Base-by-base conservation (phyloP, 2,113 vertebrate species). In the Peromyscus leucopus region DNA sequence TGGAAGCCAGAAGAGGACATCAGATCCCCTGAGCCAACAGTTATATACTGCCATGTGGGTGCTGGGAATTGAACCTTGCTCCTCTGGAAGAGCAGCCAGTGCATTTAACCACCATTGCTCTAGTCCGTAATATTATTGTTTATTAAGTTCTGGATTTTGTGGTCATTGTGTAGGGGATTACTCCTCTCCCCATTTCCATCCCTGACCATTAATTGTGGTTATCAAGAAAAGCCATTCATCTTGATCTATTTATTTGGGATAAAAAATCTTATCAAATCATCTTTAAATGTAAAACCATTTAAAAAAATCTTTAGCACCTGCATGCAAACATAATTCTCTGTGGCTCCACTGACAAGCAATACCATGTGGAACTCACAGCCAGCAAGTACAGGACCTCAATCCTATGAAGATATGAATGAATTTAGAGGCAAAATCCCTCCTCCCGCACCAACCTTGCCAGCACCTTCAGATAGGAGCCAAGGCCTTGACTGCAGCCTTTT, bases 161-260 rank as follows among this genome's bases (percentile, higher is more conserved):
- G 48, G 92, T 67, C 36, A 86, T 16, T 80, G 36, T 89, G 15
- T 36, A 63, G 21, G 21, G 17, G 5, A 79, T 74, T 89, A 22
- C n/a, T 21, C 3, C n/a, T 21, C 8, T 55, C 26, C 33, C 31
- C 15, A 91, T 74, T 79, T 91, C 71, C 69, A 59, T 59, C 74
- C 51, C 15, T 78, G 87, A 67, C 48, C 12, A 85, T 61, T 85
- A 78, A 63, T 72, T 86, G 28, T 51, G 28, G 42, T 28, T 22
- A 71, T 82, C 39, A 67, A 92, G 83, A 92, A 96, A 87, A 91
- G 46, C 46, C 67, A 65, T 46, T 74, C 22, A 76, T 85, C 80
- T 94, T 51, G 26, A 39, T 61, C 51, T 94, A 48, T 61, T 89
- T 92, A 92, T 78, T 55, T 24, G 26, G 55, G 86, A 39, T 86